Percentiles rank a stretch among this genome's conserved stretches.
Conservation (phyloP, 2,797 vertebrate species). For the Urosaurus nigricauda region DNA sequence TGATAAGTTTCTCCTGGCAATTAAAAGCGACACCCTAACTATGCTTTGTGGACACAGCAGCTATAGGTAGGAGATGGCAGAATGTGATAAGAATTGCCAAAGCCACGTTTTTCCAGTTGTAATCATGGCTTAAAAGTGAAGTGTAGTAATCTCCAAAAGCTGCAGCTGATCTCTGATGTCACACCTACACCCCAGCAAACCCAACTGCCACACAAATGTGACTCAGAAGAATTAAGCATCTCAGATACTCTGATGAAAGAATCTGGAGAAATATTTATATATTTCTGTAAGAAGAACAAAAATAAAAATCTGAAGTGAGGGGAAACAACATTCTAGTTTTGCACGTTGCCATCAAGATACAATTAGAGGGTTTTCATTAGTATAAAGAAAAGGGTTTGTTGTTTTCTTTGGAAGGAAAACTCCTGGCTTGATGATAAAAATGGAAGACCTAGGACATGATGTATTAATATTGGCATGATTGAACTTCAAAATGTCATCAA, state of each 20-base stretch:
- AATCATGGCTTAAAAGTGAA: no score
- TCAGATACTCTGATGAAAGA: not conserved
- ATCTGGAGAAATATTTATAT: not conserved
- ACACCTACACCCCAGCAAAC: not conserved
- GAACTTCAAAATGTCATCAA: not conserved
- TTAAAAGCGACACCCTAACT: no score
- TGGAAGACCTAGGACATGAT: not conserved
- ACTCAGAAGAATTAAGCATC: not conserved
- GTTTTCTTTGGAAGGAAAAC: constrained; percentile 14
- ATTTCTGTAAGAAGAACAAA: not conserved
- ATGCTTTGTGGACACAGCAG: no score
- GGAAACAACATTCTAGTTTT: not conserved
- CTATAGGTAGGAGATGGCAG: no score
- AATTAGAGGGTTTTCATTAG: constrained; percentile 19
- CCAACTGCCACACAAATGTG: not conserved
- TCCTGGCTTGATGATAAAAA: constrained; percentile 31
- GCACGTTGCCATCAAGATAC: not conserved
- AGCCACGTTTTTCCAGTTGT: no score
- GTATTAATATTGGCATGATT: not conserved
- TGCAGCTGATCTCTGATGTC: not conserved
- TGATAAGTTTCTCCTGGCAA: no score
- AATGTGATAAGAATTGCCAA: no score
- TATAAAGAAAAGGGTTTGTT: constrained; percentile 9
- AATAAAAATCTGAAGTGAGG: not conserved
- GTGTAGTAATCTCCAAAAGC: no score